A percentile compares a stretch with the other conserved stretches of the same genome.
phyloP scores from a whole-genome alignment of 2,888 invertebrate genomes.

The Sesia apiformis region DNA sequence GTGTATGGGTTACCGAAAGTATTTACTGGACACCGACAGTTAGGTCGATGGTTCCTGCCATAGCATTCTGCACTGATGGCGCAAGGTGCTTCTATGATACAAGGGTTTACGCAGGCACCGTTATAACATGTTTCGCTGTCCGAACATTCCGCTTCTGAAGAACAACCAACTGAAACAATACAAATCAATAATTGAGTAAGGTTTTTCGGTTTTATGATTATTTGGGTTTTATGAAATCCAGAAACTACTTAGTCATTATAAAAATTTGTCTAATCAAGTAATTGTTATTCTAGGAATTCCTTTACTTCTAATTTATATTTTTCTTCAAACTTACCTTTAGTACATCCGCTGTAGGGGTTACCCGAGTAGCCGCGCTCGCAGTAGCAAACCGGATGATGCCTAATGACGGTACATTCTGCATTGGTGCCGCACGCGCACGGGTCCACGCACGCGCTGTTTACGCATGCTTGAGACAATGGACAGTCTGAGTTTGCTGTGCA shows the following conservation, averaged over 20 bases:
- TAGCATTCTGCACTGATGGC: constrained; percentile 89
- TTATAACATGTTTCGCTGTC: constrained; percentile 87
- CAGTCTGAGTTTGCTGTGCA: constrained; percentile 89
- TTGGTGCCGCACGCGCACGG: constrained; percentile 91
- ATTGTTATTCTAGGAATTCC: too few relatives aligned
- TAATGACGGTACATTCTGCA: constrained; percentile 85
- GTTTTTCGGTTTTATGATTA: neutral
- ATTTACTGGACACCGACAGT: constrained; percentile 85
- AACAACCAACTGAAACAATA: constrained; percentile 81
- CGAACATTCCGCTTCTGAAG: constrained; percentile 87
- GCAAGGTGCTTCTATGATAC: constrained; percentile 85
- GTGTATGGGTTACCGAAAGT: constrained; percentile 87
- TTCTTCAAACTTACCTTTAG: constrained; percentile 72
- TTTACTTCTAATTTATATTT: neutral
- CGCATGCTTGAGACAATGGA: constrained; percentile 86
- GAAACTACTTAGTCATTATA: neutral
- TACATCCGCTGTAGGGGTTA: constrained; percentile 87
- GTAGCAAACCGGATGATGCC: constrained; percentile 90
- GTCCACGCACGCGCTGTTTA: constrained; percentile 85
- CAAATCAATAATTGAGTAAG: neutral
- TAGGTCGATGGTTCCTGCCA: constrained; percentile 84
- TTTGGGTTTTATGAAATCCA: neutral
- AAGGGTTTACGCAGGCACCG: constrained; percentile 87
- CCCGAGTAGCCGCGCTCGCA: constrained; percentile 89
- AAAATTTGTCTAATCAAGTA: too few relatives aligned